Evolutionary conservation across 1,140 invertebrate species (phyloP).

Genomic region (Plutomurus gul): DNA sequence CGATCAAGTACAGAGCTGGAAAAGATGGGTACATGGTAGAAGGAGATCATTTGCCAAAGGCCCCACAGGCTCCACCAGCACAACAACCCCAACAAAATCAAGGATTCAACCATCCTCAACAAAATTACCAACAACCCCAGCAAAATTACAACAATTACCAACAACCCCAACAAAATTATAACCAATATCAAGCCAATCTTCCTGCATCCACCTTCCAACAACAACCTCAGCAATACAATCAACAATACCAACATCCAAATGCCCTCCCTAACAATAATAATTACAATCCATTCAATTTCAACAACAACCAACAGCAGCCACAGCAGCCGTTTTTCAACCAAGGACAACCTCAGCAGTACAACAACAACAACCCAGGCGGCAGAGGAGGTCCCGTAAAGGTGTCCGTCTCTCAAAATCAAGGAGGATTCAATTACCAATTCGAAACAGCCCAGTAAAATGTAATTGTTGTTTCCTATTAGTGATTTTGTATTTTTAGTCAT

Average conservation of each 20-base stretch:
- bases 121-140: slow-evolving; percentile 57
- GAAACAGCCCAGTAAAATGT: not conserved
- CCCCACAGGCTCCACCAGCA: slow-evolving; percentile 32
- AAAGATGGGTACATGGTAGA: slow-evolving; percentile 67
- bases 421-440: slow-evolving; percentile 1
- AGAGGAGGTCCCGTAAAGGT: not conserved
- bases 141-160: slow-evolving; percentile 13
- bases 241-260: slow-evolving; percentile 25
- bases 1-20: slow-evolving; percentile 69
- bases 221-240: slow-evolving; percentile 21
- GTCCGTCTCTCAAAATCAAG: not conserved
- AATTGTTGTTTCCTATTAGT: no score
- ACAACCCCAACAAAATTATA: slow-evolving; percentile 28
- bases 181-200: slow-evolving; percentile 9
- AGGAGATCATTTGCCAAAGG: slow-evolving; percentile 54
- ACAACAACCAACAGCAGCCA: slow-evolving; percentile 20
- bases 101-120: slow-evolving; percentile 60
- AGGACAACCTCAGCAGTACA: not conserved
- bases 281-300: slow-evolving; percentile 25
- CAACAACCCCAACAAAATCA: slow-evolving; percentile 46
- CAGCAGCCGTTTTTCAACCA: not conserved
- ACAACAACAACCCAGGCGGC: not conserved
- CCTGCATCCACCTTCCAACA: not conserved
- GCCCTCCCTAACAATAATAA: not conserved
- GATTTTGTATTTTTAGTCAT: not conserved